Evolutionary conservation across 2,888 invertebrate species (phyloP).

Genomic region (Hecatera dysodea): DNA sequence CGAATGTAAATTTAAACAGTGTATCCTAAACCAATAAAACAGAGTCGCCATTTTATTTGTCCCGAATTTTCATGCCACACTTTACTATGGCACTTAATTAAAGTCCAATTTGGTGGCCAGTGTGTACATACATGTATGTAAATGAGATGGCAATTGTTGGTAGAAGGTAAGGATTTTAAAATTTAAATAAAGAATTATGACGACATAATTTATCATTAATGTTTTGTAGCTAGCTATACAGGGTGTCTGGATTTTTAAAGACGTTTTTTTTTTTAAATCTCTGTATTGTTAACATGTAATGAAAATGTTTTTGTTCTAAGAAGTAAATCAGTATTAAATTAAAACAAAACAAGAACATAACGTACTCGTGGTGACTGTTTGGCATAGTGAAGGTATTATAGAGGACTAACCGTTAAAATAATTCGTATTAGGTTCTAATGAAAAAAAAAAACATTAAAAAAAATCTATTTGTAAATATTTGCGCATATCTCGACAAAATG

Average conservation of each 20-base stretch:
- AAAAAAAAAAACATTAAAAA: too few species aligned
- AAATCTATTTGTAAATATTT: too few species aligned
- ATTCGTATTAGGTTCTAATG: background rate
- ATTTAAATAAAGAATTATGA: slow-evolving; percentile 52
- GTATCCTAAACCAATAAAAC: slow-evolving; percentile 40
- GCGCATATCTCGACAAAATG: too few species aligned
- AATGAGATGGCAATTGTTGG: slow-evolving; percentile 45
- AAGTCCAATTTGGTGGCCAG: slow-evolving; percentile 33
- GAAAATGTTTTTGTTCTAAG: too few species aligned
- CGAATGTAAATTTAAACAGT: slow-evolving; percentile 27
- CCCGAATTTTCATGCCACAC: slow-evolving; percentile 26
- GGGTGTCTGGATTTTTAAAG: background rate
- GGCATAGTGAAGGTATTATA: background rate
- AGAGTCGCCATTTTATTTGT: slow-evolving; percentile 34
- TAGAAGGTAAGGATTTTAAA: slow-evolving; percentile 30
- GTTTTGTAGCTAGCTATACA: slow-evolving; percentile 1
- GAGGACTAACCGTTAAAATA: background rate
- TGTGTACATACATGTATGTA: slow-evolving; percentile 53
- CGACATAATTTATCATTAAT: slow-evolving; percentile 35
- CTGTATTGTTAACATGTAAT: too few species aligned
- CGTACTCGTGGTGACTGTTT: too few species aligned
- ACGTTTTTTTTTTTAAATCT: background rate
- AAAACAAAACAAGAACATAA: too few species aligned
- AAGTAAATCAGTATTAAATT: too few species aligned
- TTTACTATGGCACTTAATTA: slow-evolving; percentile 44